These are phyloP conservation scores for Quadroppia sp. DNA, from an alignment of 2,888 invertebrate genomes.

Conservation along the genomic window DNA sequence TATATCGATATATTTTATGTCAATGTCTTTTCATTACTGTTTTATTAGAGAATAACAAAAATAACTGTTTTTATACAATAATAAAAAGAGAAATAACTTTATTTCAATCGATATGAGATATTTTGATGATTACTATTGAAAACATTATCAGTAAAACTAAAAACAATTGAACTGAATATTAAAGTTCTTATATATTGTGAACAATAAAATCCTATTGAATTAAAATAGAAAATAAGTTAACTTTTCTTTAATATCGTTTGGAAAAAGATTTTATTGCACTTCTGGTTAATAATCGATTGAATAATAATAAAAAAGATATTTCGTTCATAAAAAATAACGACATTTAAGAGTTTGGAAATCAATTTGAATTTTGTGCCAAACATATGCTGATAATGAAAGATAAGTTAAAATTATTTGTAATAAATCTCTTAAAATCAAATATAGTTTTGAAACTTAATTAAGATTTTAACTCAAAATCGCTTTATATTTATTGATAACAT, in stretches of 20 bases:
- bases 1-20: neutral
- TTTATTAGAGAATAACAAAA: too few relatives aligned
- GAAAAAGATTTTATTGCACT: neutral
- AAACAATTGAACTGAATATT: too few relatives aligned
- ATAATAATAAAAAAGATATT: neutral
- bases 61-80: too few relatives aligned
- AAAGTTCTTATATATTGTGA: too few relatives aligned
- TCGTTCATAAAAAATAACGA: neutral
- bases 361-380: neutral
- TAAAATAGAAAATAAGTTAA: neutral
- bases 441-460: neutral
- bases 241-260: neutral
- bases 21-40: neutral
- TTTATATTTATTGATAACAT: conserved; percentile 1
- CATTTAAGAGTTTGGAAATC: too few relatives aligned
- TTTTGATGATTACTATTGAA: too few relatives aligned
- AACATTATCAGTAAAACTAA: too few relatives aligned
- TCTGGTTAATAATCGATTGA: neutral
- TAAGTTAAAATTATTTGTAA: neutral
- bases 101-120: too few relatives aligned
- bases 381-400: neutral
- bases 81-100: too few relatives aligned
- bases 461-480: neutral
- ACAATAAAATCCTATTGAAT: neutral
- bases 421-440: neutral